These are phyloP conservation scores for Drosophila equinoxialis DNA, from an alignment of 1,140 invertebrate genomes.

Conservation along the genomic window DNA sequence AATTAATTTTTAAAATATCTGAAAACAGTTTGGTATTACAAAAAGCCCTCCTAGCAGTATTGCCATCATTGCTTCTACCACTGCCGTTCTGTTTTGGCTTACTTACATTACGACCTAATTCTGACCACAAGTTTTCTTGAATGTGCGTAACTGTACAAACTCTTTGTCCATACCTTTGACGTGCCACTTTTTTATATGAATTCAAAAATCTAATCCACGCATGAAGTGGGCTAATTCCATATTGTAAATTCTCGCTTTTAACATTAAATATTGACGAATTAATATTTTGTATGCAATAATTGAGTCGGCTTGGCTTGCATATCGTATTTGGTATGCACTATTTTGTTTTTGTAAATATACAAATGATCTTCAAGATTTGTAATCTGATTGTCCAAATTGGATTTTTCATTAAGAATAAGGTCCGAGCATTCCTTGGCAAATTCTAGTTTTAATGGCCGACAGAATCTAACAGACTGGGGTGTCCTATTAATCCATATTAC, in stretches of 20 bases:
- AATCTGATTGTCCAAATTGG: neutral
- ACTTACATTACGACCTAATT: conserved; percentile 1
- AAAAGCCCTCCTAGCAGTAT: conserved; percentile 1
- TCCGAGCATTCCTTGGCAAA: too few species aligned
- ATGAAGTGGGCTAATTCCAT: conserved; percentile 1
- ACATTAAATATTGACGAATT: neutral
- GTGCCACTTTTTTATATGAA: neutral
- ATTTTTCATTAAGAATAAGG: too few species aligned
- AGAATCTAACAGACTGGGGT: too few species aligned
- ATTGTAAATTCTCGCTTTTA: too few species aligned
- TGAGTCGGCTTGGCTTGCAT: conserved; percentile 1
- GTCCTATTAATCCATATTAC: too few species aligned
- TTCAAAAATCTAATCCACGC: conserved; percentile 5
- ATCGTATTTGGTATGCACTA: neutral
- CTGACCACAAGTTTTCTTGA: neutral
- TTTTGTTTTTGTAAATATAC: neutral
- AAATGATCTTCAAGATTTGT: neutral
- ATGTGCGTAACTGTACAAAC: neutral
- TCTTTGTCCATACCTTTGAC: conserved; percentile 1
- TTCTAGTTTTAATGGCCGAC: too few species aligned
- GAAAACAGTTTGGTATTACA: too few species aligned
- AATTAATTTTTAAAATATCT: too few species aligned
- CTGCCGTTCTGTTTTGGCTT: neutral
- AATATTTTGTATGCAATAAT: conserved; percentile 1
- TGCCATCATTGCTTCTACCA: neutral